Conservation (phyloP, 2,797 vertebrate species). For the Typhlichthys subterraneus region DNA sequence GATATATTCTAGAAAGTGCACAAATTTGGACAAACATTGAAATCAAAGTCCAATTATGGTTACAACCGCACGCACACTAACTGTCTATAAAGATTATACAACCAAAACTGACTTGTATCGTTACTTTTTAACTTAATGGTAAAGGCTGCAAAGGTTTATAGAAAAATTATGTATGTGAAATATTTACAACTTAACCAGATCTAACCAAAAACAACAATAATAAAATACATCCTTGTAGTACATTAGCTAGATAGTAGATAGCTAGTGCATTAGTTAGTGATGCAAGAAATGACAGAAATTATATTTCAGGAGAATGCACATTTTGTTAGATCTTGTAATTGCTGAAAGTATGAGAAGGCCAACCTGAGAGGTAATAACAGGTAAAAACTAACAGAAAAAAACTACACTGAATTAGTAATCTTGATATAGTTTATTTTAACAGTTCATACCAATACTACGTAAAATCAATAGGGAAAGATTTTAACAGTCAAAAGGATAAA, state of each 20-base stretch:
- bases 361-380: too few species aligned
- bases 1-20: too few species aligned
- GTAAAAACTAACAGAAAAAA: too few species aligned
- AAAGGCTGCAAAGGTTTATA: slow-evolving; percentile 45
- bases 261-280: too few species aligned
- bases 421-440: slow-evolving; percentile 67
- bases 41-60: slow-evolving; percentile 53
- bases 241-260: too few species aligned
- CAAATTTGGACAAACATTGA: too few species aligned
- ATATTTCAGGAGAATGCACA: too few species aligned
- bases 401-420: slow-evolving; percentile 13
- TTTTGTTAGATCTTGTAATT: too few species aligned
- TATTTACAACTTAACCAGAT: slow-evolving; percentile 15
- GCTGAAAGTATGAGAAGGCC: too few species aligned
- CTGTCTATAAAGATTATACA: slow-evolving; percentile 58
- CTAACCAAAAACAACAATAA: background rate
- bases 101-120: slow-evolving; percentile 27
- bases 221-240: too few species aligned
- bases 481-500: slow-evolving; percentile 50
- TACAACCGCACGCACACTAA: slow-evolving; percentile 55
- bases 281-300: too few species aligned
- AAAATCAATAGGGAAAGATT: slow-evolving; percentile 51
- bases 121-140: slow-evolving; percentile 67
- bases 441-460: slow-evolving; percentile 58
- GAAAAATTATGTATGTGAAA: slow-evolving; percentile 14